Evolutionary conservation across 2,113 vertebrate genomes (phyloP).

Genomic region (Jaculus jaculus): DNA sequence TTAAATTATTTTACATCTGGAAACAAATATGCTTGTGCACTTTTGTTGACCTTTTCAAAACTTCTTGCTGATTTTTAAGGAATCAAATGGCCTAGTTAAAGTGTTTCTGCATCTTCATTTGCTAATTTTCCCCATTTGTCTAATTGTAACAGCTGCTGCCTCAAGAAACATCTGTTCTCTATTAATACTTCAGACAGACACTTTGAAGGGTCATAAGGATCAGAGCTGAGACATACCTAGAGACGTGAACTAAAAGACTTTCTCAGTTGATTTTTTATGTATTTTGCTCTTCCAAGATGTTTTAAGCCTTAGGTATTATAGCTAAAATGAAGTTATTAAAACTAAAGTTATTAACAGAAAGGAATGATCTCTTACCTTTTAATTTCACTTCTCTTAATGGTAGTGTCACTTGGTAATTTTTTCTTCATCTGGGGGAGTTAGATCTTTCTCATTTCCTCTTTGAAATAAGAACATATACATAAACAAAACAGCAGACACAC

Average conservation of each 20-base stretch:
- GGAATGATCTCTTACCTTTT: neutral
- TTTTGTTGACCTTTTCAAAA: conserved; percentile 55
- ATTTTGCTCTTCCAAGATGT: neutral
- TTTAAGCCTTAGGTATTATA: neutral
- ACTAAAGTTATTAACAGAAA: neutral
- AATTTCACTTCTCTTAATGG: conserved; percentile 40
- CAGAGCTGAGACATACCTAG: conserved; percentile 27
- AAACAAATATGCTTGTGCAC: neutral
- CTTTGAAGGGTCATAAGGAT: conserved; percentile 63
- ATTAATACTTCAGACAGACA: conserved; percentile 74
- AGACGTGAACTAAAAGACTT: conserved; percentile 37
- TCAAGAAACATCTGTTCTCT: conserved; percentile 75
- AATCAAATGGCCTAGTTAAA: conserved; percentile 50
- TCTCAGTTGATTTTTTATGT: neutral
- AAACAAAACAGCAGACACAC: neutral
- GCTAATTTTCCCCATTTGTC: conserved; percentile 65
- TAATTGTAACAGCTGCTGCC: conserved; percentile 75
- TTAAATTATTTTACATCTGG: neutral
- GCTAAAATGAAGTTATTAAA: conserved; percentile 35
- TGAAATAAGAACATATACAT: neutral
- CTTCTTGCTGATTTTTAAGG: conserved; percentile 39
- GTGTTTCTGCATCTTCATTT: conserved; percentile 54
- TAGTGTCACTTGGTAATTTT: conserved; percentile 9
- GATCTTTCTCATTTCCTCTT: neutral
- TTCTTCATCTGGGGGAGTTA: neutral